Percentiles rank a stretch among this genome's conserved stretches.
Evolutionary conservation across 2,113 vertebrate species (phyloP).

Genomic region (Tyrannus savana): DNA sequence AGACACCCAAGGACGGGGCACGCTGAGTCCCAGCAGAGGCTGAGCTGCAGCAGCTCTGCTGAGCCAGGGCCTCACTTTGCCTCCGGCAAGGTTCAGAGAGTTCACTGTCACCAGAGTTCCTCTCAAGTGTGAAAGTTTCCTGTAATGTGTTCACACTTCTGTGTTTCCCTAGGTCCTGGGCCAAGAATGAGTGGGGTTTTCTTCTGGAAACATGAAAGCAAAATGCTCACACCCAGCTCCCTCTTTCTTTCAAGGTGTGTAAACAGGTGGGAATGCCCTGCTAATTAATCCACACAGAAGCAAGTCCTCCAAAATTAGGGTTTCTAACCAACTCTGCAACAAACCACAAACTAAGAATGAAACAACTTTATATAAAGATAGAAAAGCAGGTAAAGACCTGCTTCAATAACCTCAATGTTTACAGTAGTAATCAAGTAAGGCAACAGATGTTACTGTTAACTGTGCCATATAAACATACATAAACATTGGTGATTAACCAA

Average conservation of each 20-base stretch:
- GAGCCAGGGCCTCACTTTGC: not conserved
- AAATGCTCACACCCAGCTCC: not conserved
- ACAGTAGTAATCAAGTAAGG: not conserved
- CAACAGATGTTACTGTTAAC: not conserved
- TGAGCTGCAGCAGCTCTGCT: not conserved
- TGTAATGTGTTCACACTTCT: not conserved
- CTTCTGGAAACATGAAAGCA: not conserved
- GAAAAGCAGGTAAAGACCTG: not conserved
- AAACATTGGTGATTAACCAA: not conserved
- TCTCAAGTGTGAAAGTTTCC: not conserved
- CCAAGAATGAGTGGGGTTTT: rapidly evolving
- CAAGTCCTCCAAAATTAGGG: not conserved
- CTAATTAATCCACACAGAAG: not conserved
- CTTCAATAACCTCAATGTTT: not conserved
- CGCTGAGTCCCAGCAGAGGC: not conserved
- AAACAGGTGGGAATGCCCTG: not conserved
- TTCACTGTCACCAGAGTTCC: not conserved
- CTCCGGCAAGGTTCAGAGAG: not conserved
- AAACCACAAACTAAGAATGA: not conserved
- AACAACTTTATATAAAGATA: not conserved
- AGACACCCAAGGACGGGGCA: not conserved
- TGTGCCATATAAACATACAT: not conserved
- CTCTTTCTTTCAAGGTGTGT: not conserved
- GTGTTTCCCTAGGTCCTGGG: not conserved
- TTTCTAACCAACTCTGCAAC: not conserved